Base-by-base conservation (phyloP, 2,797 vertebrate species). In the Cryptoblepharus egeriae region DNA sequence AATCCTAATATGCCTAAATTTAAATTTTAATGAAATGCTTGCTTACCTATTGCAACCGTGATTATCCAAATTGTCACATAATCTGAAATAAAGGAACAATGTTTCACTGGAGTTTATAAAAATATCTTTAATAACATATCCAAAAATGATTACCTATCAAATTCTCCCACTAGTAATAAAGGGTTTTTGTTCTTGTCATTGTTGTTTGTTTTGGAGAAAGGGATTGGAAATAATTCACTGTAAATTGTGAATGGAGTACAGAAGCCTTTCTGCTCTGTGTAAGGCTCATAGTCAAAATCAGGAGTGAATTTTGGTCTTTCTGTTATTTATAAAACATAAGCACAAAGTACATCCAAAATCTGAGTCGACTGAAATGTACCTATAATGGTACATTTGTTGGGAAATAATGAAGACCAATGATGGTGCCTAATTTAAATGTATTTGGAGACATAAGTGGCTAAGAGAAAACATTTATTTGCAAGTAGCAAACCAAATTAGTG, bases 1-100 rank as follows among this genome's bases (percentile, higher is more conserved):
- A 92, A 90, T 77, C 74, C 79, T 82, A 88, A 57, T 88, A 87
- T 87, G 83, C 9, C 9, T 92, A 89, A 89, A 85, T 26, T 75
- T 89, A 32, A 85, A 80, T 90, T 87, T 58, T 84, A 90, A 80
- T 71, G 79, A 91, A 82, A 77, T 80, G 80, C 76, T 87, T 83
- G 30, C 86, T 90, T 90, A n/a, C 88, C 84, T 93, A 72, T 71
- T 84, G 81, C 88, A 87, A 88, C 85, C 90, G 89, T 37, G 60
- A 93, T 92, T 94, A 92, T 85, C 82, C 65, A 79, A 73, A 75
- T 83, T 93, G 89, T 91, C 88, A 90, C 15, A 65, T 72, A 90
- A 77, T 88, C 88, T 85, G 87, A 77, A 88, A 90, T 84, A 45
- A n/a, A 68, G 83, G 88, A 86, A 81, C 79, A 70, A 86, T 91